Percentiles rank a stretch among this genome's conserved stretches.
These are phyloP conservation scores for Epiblema foenella DNA, from an alignment of 2,888 invertebrate genomes.

Conservation along the genomic window DNA sequence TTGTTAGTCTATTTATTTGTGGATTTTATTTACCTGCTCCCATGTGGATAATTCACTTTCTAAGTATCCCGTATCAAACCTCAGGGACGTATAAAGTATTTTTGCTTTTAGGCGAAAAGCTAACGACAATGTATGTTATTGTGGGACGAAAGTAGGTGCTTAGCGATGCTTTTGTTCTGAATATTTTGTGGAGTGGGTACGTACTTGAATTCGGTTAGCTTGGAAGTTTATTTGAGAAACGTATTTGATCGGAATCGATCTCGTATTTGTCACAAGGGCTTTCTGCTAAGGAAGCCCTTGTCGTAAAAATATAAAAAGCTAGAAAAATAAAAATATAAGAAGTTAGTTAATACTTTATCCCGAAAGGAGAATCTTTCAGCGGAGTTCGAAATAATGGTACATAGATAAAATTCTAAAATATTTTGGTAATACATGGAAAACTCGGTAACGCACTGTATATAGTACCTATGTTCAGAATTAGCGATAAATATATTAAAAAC, in stretches of 20 bases:
- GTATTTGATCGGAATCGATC: background rate
- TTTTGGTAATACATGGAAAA: no score
- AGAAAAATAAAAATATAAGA: no score
- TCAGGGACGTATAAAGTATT: constrained; percentile 77
- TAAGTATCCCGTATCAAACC: constrained; percentile 79
- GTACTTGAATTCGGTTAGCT: background rate
- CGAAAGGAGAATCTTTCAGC: no score
- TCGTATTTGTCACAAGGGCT: no score
- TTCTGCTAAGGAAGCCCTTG: no score
- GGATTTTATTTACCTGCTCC: constrained; percentile 80
- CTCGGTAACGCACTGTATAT: no score
- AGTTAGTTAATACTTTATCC: no score
- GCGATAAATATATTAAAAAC: no score
- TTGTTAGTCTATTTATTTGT: constrained; percentile 81
- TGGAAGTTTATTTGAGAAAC: background rate
- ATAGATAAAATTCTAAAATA: no score
- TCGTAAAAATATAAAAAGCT: no score
- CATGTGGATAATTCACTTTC: constrained; percentile 81
- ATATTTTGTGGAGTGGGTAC: constrained; percentile 9
- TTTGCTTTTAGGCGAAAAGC: constrained; percentile 59
- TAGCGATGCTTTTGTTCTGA: constrained; percentile 17
- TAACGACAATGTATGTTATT: constrained; percentile 41
- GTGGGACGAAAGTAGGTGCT: constrained; percentile 11
- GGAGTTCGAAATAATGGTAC: no score
- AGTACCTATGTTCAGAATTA: no score